Evolutionary conservation across 2,797 vertebrate species (phyloP), one percentile per base, ranked within the genome.

Genomic region (Karalla daura): DNA sequence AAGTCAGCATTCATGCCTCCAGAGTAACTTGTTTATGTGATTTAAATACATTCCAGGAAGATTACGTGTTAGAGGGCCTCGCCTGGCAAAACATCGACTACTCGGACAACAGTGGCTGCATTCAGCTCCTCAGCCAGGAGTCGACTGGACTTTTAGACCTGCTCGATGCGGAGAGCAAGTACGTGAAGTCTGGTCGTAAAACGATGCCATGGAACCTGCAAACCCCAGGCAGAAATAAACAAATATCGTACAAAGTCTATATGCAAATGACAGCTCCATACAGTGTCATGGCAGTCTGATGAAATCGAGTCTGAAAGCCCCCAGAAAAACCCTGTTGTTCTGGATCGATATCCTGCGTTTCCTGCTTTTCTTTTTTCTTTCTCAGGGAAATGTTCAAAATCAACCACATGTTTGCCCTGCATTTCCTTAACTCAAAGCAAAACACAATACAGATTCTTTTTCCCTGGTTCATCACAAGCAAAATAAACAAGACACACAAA

Each of bases 131-230:
- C 88, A 95, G 95, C 86, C 91, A 93, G 86, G 95, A 96, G 46
- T 93, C 95, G 25, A 95, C 92, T 0, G 98, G 98, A 55, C 91
- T 99, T 60, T 96, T 99, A 77, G 91, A 94, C 83, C 90, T 99
- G 47, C 91, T 99, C 85, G 95, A 98, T 7, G 90, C 95, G 84
- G 96, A 96, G 87, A 96, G 96, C 95, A 96, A 91, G 96, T 98
- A 88, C 70, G 95, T 85, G 18, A 49, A 37, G 12, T 17, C 27
- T 2, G 3, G 1, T 44, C 24, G 8, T 7, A 17, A 37, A 14
- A 37, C 17, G 2, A 7, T n/a, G 7, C 6, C 12, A 21, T 24
- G 23, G n/a, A n/a, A n/a, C n/a, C 15, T 35, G n/a, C n/a, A n/a
- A n/a, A n/a, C n/a, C n/a, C n/a, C n/a, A n/a, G n/a, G n/a, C n/a